Percentiles rank a stretch among this genome's conserved stretches.
Conservation (phyloP, 2,888 invertebrate genomes). For the Phragmatobia fuliginosa region DNA sequence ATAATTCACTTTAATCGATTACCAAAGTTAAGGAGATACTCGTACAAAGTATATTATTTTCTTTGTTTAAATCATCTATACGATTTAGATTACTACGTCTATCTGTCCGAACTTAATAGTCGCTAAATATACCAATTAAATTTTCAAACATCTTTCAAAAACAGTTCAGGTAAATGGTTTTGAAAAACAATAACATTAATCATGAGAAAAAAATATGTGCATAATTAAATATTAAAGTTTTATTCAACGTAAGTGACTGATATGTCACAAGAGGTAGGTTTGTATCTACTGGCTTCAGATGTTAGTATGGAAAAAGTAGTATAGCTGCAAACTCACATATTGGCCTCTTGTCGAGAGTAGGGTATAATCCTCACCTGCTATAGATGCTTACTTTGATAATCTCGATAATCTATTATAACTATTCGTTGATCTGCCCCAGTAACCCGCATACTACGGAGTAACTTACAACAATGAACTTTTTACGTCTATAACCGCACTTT, state of each 20-base stretch:
- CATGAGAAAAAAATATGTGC: not conserved
- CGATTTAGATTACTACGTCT: not conserved
- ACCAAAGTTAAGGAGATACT: not conserved
- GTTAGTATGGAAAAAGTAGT: not conserved
- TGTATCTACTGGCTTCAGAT: not conserved
- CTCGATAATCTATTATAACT: conserved; percentile 67
- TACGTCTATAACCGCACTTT: conserved; percentile 55
- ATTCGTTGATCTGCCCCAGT: conserved; percentile 71
- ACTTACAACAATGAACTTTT: conserved; percentile 68
- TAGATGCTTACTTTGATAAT: conserved; percentile 77
- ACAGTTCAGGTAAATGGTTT: too few species aligned
- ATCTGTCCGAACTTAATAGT: too few species aligned
- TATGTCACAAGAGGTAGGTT: not conserved
- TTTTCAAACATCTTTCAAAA: not conserved
- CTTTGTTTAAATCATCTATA: not conserved
- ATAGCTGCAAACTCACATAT: conserved; percentile 16
- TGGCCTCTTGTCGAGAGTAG: conserved; percentile 52
- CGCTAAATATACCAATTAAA: not conserved
- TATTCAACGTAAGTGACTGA: not conserved
- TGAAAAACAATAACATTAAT: too few species aligned
- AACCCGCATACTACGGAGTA: conserved; percentile 70
- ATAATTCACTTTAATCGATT: conserved; percentile 13
- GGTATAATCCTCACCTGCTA: conserved; percentile 74
- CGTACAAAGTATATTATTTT: not conserved
- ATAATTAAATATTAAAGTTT: not conserved